Evolutionary conservation across 1,140 invertebrate genomes (phyloP), one percentile per base, ranked within the genome.

Genomic region (Homalodisca vitripennis): DNA sequence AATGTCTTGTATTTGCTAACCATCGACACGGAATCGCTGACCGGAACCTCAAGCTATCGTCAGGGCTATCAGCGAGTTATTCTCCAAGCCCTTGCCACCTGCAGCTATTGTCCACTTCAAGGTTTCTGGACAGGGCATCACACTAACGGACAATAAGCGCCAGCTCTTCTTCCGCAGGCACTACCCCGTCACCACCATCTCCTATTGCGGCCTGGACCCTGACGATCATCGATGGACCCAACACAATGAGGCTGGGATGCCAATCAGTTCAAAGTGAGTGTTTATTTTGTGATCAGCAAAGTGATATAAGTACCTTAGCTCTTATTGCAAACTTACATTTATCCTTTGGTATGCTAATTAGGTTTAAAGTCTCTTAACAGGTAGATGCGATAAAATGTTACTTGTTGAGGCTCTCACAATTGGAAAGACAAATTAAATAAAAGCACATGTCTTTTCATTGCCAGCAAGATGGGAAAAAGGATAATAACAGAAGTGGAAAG

Each of bases 31-130:
- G 97, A 98, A 80, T 96, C 93, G 0, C 82, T 98, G 69, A 98
- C 97, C 1, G 97, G 97, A 79, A n/a, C 94, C 95, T 10, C 93
- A 97, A 77, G 97, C 97, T 46, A 88, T 99, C n/a, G 88, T 89
- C 72, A 90, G 94, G 79, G 90, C 94, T 10, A 87, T 96, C 1
- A 83, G 84, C 13, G 84, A 85, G 22, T 79, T 95, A 65, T 87
- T 93, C 71, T 81, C 84, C 0, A 86, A 87, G 76, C 80, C 82
- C 55, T 85, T 87, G n/a, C 75, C 84, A 51, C 87, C 89, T 1
- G 85, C 89, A n/a, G 89, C 90, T n/a, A 87, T 94, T 66, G 95
- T 98, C 0, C 95, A 98, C 80, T 98, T 99, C 79, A 60, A 60
- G 83, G 97, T 98, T 3, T 93, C 93, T 68, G 90, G 89, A 46